Conservation (phyloP, 1,140 invertebrate species). For the Kradibia gibbosae region DNA sequence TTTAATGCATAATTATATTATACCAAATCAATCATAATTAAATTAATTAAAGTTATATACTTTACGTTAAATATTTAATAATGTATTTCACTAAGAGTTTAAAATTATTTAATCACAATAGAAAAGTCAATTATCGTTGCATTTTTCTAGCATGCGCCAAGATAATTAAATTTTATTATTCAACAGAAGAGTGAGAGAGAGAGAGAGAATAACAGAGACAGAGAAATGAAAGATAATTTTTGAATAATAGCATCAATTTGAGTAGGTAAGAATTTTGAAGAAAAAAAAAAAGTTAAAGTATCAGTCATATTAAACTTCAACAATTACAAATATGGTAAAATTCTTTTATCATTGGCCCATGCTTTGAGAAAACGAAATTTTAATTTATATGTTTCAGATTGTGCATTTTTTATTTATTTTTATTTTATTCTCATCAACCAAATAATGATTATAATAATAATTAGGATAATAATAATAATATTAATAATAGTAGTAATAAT, state of each 20-base stretch:
- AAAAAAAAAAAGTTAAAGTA: not conserved
- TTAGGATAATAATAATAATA: not conserved
- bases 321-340: not conserved
- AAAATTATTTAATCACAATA: not conserved
- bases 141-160: not conserved
- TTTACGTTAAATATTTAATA: no score
- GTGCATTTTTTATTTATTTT: not conserved
- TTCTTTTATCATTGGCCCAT: not conserved
- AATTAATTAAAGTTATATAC: no score
- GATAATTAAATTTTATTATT: not conserved
- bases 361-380: not conserved
- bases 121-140: slow-evolving; percentile 1
- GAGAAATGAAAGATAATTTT: not conserved
- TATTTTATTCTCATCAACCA: not conserved
- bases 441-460: slow-evolving; percentile 4
- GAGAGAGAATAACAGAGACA: not conserved
- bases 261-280: not conserved
- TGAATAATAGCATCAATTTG: not conserved
- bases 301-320: not conserved
- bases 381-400: not conserved
- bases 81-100: no score
- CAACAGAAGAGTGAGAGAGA: not conserved
- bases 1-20: not conserved
- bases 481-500: slow-evolving; percentile 11
- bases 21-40: no score